phyloP scores from a whole-genome alignment of 2,888 invertebrate genomes.

The Encarsia formosa region DNA sequence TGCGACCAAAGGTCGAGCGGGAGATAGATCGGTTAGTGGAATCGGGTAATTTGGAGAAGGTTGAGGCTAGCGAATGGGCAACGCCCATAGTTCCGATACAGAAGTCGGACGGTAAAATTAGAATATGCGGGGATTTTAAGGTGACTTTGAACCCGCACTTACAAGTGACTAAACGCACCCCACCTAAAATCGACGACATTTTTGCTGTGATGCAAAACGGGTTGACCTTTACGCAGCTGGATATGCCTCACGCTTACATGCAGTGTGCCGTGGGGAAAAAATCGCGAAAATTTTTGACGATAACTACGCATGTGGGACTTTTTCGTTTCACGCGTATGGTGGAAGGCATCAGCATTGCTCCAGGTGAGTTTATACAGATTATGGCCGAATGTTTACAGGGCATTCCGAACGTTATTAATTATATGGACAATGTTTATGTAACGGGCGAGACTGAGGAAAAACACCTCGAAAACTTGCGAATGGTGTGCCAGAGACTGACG shows the following conservation, averaged over 20 bases:
- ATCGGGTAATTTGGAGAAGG: conserved; percentile 28
- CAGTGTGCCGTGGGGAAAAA: neutral
- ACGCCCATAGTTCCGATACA: conserved; percentile 22
- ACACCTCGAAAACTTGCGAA: conserved; percentile 24
- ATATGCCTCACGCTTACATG: neutral
- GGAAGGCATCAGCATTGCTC: conserved; percentile 1
- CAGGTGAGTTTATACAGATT: conserved; percentile 2
- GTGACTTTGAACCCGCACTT: conserved; percentile 11
- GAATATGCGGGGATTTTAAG: conserved; percentile 22
- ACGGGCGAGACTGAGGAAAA: conserved; percentile 21
- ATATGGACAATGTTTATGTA: conserved; percentile 32
- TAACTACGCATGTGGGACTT: conserved; percentile 7
- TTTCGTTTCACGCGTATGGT: conserved; percentile 7
- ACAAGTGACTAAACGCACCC: neutral
- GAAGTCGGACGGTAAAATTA: conserved; percentile 23
- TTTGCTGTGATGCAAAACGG: neutral
- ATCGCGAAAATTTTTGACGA: neutral
- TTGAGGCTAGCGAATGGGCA: conserved; percentile 27
- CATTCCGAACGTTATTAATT: conserved; percentile 25
- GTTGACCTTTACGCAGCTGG: neutral
- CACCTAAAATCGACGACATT: neutral
- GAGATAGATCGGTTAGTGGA: conserved; percentile 13
- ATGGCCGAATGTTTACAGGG: conserved; percentile 25
- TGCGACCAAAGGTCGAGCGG: conserved; percentile 15
- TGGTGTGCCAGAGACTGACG: conserved; percentile 28